Base-by-base conservation (phyloP, 2,888 invertebrate genomes). In the Agelastica alni region DNA sequence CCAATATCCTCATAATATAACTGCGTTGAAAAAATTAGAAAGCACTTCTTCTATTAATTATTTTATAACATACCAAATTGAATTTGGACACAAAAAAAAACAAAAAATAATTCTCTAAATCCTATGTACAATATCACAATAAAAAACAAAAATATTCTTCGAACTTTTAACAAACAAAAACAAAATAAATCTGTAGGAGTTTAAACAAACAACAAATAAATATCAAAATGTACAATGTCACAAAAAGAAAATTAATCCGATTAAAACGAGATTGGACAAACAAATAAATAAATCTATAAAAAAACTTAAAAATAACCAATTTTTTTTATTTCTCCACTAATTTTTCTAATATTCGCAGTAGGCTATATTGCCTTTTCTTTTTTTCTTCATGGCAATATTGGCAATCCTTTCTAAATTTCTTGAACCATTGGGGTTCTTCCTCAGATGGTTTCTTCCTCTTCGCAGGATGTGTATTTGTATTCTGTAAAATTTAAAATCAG, bases 391-490 rank as follows among this genome's bases (percentile, higher is more conserved):
- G 28, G n/a, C 42, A 14, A 12, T 42, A 1, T 13, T 42, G 42
- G 26, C 42, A 42, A 42, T 42, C 42, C 14, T 22, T 26, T 20
- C 42, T 22, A 5, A 42, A 42, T 28, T 42, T 42, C 22, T 26
- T 42, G 6, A 42, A 42, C 42, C 42, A 28, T n/a, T 13, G 14
- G 13, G 39, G 39, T 12, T 16, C 3, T 10, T 16, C 14, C 18
- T 16, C n/a, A n/a, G n/a, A n/a, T n/a, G n/a, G n/a, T n/a, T n/a
- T n/a, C n/a, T n/a, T n/a, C n/a, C n/a, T n/a, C n/a, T n/a, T n/a
- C n/a, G n/a, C n/a, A n/a, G n/a, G n/a, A n/a, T n/a, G n/a, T n/a
- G n/a, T n/a, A n/a, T n/a, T n/a, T n/a, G n/a, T n/a, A n/a, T n/a
- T n/a, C n/a, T n/a, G n/a, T n/a, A n/a, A n/a, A n/a, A n/a, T n/a